Base-by-base conservation (phyloP, 2,797 vertebrate genomes). In the Aeoliscus strigatus region DNA sequence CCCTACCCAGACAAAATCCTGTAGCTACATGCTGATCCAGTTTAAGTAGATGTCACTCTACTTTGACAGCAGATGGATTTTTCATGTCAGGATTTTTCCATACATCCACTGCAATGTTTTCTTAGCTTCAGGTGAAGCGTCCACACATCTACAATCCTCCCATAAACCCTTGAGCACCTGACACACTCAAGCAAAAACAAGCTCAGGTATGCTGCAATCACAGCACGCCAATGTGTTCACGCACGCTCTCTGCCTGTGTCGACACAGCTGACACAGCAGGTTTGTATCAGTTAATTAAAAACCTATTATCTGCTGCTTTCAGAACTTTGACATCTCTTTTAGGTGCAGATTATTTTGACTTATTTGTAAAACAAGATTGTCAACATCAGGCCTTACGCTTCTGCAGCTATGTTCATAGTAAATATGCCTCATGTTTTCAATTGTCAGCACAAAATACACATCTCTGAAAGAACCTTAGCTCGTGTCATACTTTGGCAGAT, bases 1-100 rank as follows among this genome's bases (percentile, higher is more conserved):
- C 21, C 6, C 23, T 61, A 26, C 54, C 14, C 30, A 3, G 18
- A 10, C 24, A 35, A 32, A 27, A 21, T 66, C 58, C 14, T 70
- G 77, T 66, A 54, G 37, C 49, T 63, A 63, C 68, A 70, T 12
- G 73, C 50, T 55, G 27, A 37, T 14, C 14, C n/a, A 8, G 44
- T 54, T 53, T 42, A 56, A 34, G 17, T 38, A 35, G 3, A 42
- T 44, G 62, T 54, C 47, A 45, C 43, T 24, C n/a, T 33, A 13
- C 39, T 26, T 51, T 0, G 32, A 26, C 50, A 44, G 28, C 54
- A 59, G 52, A 38, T 38, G 27, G 37, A 33, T 40, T 35, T 31
- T 27, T 44, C 13, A 6, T 15, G 38, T 27, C 46, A 37, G 29
- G 3, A 24, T 38, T 44, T 39, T 49, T 50, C 44, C 44, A 36